These are phyloP conservation scores for Dysmachus trigonus DNA, from an alignment of 2,888 invertebrate genomes.

Conservation along the genomic window DNA sequence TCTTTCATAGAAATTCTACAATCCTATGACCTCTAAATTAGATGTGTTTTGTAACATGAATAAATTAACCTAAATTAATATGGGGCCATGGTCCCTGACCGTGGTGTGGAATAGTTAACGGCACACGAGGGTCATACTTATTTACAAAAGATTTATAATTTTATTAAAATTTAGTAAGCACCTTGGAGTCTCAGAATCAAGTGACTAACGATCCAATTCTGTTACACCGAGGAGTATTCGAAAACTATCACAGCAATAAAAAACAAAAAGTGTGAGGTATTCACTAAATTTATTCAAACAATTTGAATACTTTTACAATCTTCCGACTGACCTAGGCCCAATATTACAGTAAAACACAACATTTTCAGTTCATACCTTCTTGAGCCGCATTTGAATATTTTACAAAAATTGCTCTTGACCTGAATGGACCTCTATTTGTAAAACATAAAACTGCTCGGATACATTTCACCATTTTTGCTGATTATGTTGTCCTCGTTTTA, in stretches of 20 bases:
- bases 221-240: neutral
- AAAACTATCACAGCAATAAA: neutral
- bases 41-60: neutral
- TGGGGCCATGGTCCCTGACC: neutral
- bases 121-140: neutral
- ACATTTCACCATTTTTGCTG: neutral
- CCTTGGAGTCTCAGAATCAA: neutral
- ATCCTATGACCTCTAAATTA: neutral
- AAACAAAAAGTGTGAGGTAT: neutral
- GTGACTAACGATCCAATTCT: neutral
- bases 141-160: neutral
- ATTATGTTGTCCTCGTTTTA: neutral
- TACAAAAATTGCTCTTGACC: slow-evolving; percentile 1
- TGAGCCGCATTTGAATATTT: neutral
- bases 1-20: neutral
- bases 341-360: neutral
- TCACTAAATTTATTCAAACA: neutral
- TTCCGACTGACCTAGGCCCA: neutral
- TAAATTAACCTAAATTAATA: neutral
- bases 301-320: neutral
- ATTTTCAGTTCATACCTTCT: neutral
- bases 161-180: neutral
- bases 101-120: neutral
- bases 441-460: neutral
- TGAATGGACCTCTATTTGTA: neutral